These are phyloP conservation scores for Chondrosia reniformis DNA, from an alignment of 37 sponge, comb jelly and placozoan genomes.

Conservation along the genomic window DNA sequence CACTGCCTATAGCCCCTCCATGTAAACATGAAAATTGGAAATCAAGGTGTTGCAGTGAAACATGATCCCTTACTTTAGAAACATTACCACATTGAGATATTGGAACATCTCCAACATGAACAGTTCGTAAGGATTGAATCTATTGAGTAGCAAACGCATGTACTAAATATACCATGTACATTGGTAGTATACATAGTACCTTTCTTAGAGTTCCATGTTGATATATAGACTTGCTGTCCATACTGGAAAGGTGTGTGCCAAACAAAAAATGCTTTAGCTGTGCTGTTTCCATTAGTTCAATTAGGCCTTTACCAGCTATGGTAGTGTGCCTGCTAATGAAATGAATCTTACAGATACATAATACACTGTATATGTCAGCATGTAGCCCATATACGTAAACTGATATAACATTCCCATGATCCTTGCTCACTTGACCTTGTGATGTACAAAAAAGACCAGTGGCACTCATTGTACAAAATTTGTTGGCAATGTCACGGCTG, in stretches of 20 bases:
- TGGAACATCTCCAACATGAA: not conserved
- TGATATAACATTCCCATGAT: not conserved
- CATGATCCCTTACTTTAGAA: not conserved
- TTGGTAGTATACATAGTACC: no score
- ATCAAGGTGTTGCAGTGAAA: not conserved
- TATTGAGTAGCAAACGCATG: not conserved
- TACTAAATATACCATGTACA: not conserved
- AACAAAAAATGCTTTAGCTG: constrained; percentile 14
- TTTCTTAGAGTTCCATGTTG: constrained; percentile 33
- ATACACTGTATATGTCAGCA: not conserved
- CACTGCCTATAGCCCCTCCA: not conserved
- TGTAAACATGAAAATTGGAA: not conserved
- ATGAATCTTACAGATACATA: no score
- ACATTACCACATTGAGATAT: not conserved
- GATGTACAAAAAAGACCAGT: constrained; percentile 20
- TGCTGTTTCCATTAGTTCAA: not conserved
- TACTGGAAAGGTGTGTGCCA: not conserved
- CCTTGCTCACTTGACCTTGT: constrained; percentile 6
- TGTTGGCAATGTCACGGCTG: constrained; percentile 42
- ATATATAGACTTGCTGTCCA: constrained; percentile 20
- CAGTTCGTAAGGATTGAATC: not conserved
- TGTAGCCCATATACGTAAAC: not conserved
- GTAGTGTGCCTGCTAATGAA: no score
- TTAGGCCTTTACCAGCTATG: constrained; percentile 17
- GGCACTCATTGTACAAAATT: constrained; percentile 8